phyloP scores from a whole-genome alignment of 2,113 vertebrate species.

The Hucho hucho region DNA sequence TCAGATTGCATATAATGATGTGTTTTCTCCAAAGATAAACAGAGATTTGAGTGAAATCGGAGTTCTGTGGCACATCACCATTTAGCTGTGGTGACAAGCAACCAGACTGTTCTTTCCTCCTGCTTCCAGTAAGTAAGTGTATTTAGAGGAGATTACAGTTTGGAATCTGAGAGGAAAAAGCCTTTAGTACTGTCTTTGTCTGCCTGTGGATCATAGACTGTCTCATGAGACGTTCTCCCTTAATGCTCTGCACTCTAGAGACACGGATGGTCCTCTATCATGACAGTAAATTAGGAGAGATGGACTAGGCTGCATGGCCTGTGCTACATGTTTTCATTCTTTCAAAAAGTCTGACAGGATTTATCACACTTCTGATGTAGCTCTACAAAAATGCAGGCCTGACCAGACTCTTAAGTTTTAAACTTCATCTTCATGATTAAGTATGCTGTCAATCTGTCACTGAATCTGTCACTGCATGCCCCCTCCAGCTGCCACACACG shows the following conservation, averaged over 20 bases:
- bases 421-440: background rate
- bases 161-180: conserved; percentile 56
- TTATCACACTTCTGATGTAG: background rate
- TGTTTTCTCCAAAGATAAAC: conserved; percentile 66
- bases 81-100: conserved; percentile 61
- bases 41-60: conserved; percentile 67
- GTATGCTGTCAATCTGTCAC: background rate
- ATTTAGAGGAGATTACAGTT: conserved; percentile 71
- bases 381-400: conserved; percentile 3
- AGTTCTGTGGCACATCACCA: conserved; percentile 57
- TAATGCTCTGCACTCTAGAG: background rate
- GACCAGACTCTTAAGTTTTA: conserved; percentile 6
- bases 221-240: too few species aligned
- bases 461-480: conserved; percentile 26
- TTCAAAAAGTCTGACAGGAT: too few species aligned
- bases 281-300: background rate
- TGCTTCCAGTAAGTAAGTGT: conserved; percentile 63
- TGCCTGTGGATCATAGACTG: background rate
- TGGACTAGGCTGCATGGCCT: background rate
- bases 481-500: conserved; percentile 23
- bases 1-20: conserved; percentile 69
- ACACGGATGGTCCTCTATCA: conserved; percentile 20
- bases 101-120: conserved; percentile 65
- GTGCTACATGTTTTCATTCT: too few species aligned
- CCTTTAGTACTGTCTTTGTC: conserved; percentile 49